Evolutionary conservation across 1,140 invertebrate genomes (phyloP), one percentile per base, ranked within the genome.

Genomic region (Tyrophagus putrescentiae): DNA sequence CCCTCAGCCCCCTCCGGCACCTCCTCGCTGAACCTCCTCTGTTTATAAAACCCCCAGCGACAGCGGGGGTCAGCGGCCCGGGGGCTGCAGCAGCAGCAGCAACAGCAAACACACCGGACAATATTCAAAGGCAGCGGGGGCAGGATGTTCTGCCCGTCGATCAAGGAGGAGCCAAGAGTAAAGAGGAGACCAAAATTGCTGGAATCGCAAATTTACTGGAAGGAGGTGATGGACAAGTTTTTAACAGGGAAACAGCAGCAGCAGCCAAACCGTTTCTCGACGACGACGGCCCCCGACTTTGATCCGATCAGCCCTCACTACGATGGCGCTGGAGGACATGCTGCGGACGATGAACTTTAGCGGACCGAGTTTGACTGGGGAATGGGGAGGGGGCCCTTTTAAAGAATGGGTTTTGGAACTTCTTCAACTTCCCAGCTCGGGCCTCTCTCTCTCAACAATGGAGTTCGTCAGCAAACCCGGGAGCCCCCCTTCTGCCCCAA

Each of bases 261-360:
- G 13, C 1, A 45, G 29, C 28, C n/a, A 11, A 13, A 39, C n/a
- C 13, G n/a, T n/a, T 29, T 21, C 13, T 59, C 6, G n/a, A 64
- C 23, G 63, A 64, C 23, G 63, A 64, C 33, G 63, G 41, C 13
- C 53, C 36, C 63, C 9, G 63, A 64, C 31, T 64, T 64, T 60
- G 63, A 64, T 60, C 63, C 63, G 27, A 64, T 64, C 11, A 42
- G 48, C 1, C 13, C 34, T 62, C 16, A 62, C 63, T 4, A 64
- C 52, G 27, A 41, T 23, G 27, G 62, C 44, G 29, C 33, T 64
- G 25, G 27, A 62, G 34, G 57, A 64, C 21, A 36, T 64, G 27
- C 31, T 63, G 28, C 9, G n/a, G n/a, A n/a, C n/a, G 57, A 39
- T 31, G 18, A 2, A 44, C 57, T 32, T n/a, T n/a, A 36, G 16